Evolutionary conservation across 2,888 invertebrate genomes (phyloP).

Genomic region (Pyralis farinalis): DNA sequence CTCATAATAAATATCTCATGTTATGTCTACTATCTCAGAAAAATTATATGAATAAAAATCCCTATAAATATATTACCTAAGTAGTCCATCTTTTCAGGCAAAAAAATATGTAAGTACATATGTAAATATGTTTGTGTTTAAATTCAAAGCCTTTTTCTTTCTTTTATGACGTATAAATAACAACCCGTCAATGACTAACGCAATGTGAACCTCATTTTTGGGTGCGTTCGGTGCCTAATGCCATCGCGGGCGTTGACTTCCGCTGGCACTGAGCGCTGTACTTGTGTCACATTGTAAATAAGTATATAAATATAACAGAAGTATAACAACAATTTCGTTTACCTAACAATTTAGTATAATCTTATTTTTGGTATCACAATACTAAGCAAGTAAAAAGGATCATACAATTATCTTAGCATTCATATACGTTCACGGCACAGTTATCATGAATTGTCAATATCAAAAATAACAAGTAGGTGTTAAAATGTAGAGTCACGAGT

Average conservation of each 20-base stretch:
- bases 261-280: slow-evolving; percentile 30
- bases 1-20: too few relatives aligned
- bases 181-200: slow-evolving; percentile 39
- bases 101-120: too few relatives aligned
- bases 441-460: slow-evolving; percentile 9
- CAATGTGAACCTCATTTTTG: slow-evolving; percentile 37
- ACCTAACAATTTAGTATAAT: neutral
- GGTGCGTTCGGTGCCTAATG: slow-evolving; percentile 26
- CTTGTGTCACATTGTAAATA: slow-evolving; percentile 19
- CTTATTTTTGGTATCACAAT: neutral
- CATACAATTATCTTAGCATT: neutral
- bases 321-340: neutral
- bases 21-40: too few relatives aligned
- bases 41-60: too few relatives aligned
- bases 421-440: neutral
- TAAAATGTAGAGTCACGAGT: neutral
- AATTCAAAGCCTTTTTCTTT: slow-evolving; percentile 19
- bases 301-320: neutral
- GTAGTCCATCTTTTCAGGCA: too few relatives aligned
- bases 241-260: slow-evolving; percentile 49
- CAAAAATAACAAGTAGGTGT: slow-evolving; percentile 22
- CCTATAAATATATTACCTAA: too few relatives aligned
- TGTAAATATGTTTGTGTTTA: slow-evolving; percentile 1
- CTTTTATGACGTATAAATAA: slow-evolving; percentile 20
- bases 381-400: too few relatives aligned